These are phyloP conservation scores for Somateria mollissima DNA, from an alignment of 2,797 vertebrate genomes.

Conservation along the genomic window DNA sequence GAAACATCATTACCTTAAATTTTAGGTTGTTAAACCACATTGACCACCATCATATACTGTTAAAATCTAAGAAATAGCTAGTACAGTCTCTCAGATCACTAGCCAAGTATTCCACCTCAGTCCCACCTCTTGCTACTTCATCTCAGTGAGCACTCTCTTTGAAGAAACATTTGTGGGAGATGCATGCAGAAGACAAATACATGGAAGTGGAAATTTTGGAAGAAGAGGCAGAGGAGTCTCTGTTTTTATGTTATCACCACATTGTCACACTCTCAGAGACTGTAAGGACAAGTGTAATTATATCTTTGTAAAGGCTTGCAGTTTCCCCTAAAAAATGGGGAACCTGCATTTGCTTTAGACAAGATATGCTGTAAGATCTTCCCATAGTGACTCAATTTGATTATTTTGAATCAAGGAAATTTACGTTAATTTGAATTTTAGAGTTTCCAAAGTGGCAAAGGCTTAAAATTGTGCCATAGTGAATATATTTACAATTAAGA, in stretches of 20 bases:
- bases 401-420: not conserved
- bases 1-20: conserved; percentile 37
- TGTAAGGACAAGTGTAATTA: not conserved
- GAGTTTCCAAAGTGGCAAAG: not conserved
- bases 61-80: conserved; percentile 1
- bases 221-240: not conserved
- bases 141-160: not conserved
- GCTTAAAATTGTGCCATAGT: not conserved
- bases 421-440: not conserved
- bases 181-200: not conserved
- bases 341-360: not conserved
- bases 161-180: not conserved
- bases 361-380: not conserved
- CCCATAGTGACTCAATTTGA: not conserved
- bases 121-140: not conserved
- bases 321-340: not conserved
- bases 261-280: not conserved
- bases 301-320: not conserved
- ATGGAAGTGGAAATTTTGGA: not conserved
- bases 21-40: conserved; percentile 31
- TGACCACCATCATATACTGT: not conserved
- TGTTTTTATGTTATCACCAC: not conserved
- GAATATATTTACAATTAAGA: not conserved
- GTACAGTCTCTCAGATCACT: not conserved
- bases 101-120: not conserved